Base-by-base conservation (phyloP, 2,113 vertebrate species). In the Tetraodon nigroviridis region DNA sequence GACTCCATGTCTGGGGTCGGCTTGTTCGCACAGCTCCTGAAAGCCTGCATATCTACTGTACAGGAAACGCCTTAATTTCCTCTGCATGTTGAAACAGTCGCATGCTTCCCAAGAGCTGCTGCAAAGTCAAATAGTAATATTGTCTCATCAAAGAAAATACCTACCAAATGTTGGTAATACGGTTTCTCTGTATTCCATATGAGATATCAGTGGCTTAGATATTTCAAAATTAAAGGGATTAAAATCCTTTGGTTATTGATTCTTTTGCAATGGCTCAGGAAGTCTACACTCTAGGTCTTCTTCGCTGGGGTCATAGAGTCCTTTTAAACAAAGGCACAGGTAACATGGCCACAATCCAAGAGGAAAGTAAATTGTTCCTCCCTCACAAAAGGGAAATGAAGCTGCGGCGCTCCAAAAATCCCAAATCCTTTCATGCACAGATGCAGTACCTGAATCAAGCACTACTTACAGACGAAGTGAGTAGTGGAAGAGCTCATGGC, bases 331-430 rank as follows among this genome's bases (percentile, higher is more conserved):
- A 78, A 82, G 71, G 77, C 59, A 72, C 65, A 81, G 66, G 66
- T 60, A 56, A 66, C 18, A 24, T 89, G 85, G 85, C 81, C 27
- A 37, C 17, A 15, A 52, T 80, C 88, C 87, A 87, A 80, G 63
- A 82, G 80, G 84, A 88, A 85, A 76, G 74, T 86, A 68, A 78
- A 77, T 78, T 79, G 83, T 84, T 85, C 75, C 69, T 73, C 74
- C 22, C 20, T 79, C 0, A 7, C 58, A 56, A 80, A 58, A 67
- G 73, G 76, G 71, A 83, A 83, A 84, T 53, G 54, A 74, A 68
- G 65, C 67, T 58, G 54, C 61, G 73, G 81, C 86, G 80, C 87
- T 55, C 66, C 64, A 60, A 20, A 55, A 27, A 7, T 50, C 29
- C 48, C 58, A 41, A 69, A 15, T 74, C 57, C 65, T 67, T 73